Percentiles rank a stretch among this genome's conserved stretches.
phyloP scores from a whole-genome alignment of 2,797 vertebrate species.

The Danio jaintianensis region DNA sequence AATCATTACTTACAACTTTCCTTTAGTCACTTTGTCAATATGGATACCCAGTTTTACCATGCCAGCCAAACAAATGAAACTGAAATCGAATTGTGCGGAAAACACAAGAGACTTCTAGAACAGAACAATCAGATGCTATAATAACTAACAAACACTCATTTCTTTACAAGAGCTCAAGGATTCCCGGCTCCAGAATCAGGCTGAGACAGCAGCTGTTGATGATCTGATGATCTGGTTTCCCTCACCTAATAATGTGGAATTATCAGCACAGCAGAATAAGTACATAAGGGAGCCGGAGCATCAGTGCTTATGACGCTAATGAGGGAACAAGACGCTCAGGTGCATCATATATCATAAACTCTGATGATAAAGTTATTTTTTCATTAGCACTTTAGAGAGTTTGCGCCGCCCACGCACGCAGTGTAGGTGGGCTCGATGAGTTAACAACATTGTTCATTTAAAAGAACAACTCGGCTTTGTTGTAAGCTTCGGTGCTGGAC shows the following conservation, averaged over 20 bases:
- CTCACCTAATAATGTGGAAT: slow-evolving; percentile 39
- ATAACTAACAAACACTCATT: not conserved
- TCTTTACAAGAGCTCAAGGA: not conserved
- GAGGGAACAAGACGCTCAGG: slow-evolving; percentile 12
- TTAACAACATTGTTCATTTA: slow-evolving; percentile 24
- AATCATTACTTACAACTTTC: not conserved
- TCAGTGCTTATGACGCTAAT: slow-evolving; percentile 28
- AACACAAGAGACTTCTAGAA: not conserved
- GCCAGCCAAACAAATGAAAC: not conserved
- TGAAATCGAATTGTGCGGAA: not conserved
- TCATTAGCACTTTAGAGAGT: slow-evolving; percentile 38
- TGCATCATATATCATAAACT: slow-evolving; percentile 16
- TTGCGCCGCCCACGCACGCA: slow-evolving; percentile 4
- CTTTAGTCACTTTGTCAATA: not conserved
- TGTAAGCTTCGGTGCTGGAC: not conserved
- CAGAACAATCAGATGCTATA: not conserved
- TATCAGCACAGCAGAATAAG: slow-evolving; percentile 34
- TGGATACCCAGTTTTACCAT: not conserved
- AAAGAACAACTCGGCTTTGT: slow-evolving; percentile 21
- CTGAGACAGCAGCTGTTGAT: slow-evolving; percentile 23
- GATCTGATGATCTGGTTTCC: not conserved
- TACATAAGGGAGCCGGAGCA: slow-evolving; percentile 14
- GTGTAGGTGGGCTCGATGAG: slow-evolving; percentile 26
- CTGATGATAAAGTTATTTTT: slow-evolving; percentile 38
- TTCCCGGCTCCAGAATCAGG: not conserved